Conservation (phyloP, 2,113 vertebrate species). For the Butastur rufipennis region DNA sequence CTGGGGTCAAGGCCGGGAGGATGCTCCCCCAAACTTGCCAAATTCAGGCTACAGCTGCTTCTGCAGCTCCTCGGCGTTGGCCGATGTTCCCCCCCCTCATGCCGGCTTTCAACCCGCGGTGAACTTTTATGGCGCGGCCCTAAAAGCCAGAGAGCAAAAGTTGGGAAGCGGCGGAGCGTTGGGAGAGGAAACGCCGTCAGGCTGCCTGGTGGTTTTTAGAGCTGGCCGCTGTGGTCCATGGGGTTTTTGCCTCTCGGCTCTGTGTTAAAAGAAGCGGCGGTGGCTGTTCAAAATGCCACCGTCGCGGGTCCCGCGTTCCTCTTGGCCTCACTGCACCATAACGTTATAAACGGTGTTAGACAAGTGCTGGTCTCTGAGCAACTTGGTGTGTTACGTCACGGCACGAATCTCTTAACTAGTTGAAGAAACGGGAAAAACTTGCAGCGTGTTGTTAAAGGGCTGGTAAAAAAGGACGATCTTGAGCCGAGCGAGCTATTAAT, state of each 20-base stretch:
- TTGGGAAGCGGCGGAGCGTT: not conserved
- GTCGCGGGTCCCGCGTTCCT: rapidly evolving
- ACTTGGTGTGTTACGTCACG: rapidly evolving
- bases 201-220: not conserved
- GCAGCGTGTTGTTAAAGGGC: rapidly evolving
- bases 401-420: rapidly evolving
- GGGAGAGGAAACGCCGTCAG: not conserved
- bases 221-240: not conserved
- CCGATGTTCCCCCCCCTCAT: rapidly evolving
- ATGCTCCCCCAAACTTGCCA: rapidly evolving
- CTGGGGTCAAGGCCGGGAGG: too few relatives aligned
- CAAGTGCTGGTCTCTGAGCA: rapidly evolving
- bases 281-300: not conserved
- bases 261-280: not conserved
- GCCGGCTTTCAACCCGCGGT: not conserved
- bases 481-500: not conserved
- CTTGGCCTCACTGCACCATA: not conserved
- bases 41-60: not conserved
- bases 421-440: not conserved
- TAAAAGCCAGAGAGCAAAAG: not conserved
- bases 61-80: not conserved
- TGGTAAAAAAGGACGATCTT: rapidly evolving
- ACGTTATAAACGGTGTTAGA: rapidly evolving
- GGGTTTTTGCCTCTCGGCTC: not conserved
- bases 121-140: not conserved